phyloP scores from a whole-genome alignment of 2,797 vertebrate genomes.

The Urocyon cinereoargenteus region DNA sequence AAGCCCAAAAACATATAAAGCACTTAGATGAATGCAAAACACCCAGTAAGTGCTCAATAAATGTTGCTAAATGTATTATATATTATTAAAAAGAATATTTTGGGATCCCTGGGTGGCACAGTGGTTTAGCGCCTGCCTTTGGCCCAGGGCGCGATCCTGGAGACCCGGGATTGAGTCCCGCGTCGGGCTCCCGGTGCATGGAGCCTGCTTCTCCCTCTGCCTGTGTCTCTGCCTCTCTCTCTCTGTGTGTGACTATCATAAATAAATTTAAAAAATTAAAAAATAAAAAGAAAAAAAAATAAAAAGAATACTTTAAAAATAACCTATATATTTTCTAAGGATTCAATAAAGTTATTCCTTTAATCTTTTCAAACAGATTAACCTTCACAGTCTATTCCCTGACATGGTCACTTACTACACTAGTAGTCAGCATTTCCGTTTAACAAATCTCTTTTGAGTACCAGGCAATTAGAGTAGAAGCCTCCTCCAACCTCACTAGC shows the following conservation, averaged over 20 bases:
- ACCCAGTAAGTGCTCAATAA: background rate
- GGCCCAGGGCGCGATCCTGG: too few relatives aligned
- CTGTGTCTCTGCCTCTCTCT: too few relatives aligned
- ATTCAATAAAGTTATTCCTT: background rate
- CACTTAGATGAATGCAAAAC: background rate
- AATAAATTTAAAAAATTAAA: too few relatives aligned
- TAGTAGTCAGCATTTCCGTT: background rate
- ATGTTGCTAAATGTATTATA: background rate
- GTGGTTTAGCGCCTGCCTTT: too few relatives aligned
- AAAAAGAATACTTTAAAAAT: slow-evolving; percentile 5
- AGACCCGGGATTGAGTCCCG: too few relatives aligned
- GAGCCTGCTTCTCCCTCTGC: too few relatives aligned
- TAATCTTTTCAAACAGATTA: background rate
- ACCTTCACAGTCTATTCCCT: background rate
- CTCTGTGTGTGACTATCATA: too few relatives aligned
- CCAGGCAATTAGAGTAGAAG: background rate
- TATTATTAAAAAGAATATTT: slow-evolving; percentile 18
- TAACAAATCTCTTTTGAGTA: background rate
- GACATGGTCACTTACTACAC: background rate
- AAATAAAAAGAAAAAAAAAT: too few relatives aligned
- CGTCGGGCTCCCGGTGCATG: too few relatives aligned
- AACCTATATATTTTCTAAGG: background rate
- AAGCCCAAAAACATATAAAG: background rate
- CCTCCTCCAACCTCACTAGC: background rate
- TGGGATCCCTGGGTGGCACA: too few relatives aligned